phyloP scores from a whole-genome alignment of 2,113 vertebrate species.

The Elephantulus edwardii region DNA sequence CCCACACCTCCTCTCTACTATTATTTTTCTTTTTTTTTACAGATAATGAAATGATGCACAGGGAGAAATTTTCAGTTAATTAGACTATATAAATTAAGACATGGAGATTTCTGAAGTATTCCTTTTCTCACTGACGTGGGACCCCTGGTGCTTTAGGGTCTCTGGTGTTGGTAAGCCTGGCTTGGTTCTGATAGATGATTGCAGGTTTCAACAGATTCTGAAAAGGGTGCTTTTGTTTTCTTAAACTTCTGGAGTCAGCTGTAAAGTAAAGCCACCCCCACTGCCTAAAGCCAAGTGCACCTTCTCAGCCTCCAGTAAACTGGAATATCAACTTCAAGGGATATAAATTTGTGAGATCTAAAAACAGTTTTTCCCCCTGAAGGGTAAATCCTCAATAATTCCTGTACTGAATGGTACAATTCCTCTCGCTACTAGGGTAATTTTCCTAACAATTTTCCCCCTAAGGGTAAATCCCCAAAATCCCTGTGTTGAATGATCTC shows the following conservation, averaged over 20 bases:
- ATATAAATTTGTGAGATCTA: not conserved
- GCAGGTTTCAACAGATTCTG: conserved; percentile 15
- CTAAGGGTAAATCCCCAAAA: not conserved
- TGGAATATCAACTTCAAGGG: not conserved
- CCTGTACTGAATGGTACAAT: not conserved
- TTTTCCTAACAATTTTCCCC: too few relatives aligned
- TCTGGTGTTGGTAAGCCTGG: not conserved
- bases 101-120: not conserved
- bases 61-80: not conserved
- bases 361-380: not conserved
- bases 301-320: not conserved
- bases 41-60: not conserved
- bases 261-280: not conserved
- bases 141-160: not conserved
- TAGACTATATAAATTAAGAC: not conserved
- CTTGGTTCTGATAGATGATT: not conserved
- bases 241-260: not conserved
- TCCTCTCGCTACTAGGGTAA: not conserved
- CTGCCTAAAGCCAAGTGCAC: not conserved
- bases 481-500: not conserved
- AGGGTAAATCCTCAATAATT: not conserved
- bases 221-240: not conserved
- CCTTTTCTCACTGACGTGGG: not conserved
- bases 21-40: conserved; percentile 21
- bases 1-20: too few relatives aligned